These are phyloP conservation scores for Carettochelys insculpta DNA, from an alignment of 2,113 vertebrate genomes.

Conservation along the genomic window DNA sequence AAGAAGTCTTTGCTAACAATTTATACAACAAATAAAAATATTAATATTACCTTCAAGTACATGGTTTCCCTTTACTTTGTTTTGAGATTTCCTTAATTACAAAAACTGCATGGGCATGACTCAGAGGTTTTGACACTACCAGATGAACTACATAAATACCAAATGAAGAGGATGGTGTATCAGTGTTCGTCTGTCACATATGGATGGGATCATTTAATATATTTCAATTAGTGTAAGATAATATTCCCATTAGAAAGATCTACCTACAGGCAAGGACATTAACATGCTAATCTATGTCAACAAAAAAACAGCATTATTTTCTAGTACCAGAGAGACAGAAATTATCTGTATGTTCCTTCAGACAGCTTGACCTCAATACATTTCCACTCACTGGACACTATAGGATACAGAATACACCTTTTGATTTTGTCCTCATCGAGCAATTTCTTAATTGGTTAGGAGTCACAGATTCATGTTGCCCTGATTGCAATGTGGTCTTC, in stretches of 20 bases:
- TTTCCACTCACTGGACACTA: not conserved
- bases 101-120: not conserved
- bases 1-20: not conserved
- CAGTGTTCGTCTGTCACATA: not conserved
- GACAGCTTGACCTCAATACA: not conserved
- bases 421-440: accelerated
- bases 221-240: not conserved
- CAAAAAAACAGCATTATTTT: not conserved
- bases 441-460: not conserved
- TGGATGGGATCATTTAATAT: not conserved
- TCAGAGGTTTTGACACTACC: not conserved
- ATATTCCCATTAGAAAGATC: not conserved
- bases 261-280: not conserved
- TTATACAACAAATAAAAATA: not conserved
- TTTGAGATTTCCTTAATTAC: not conserved
- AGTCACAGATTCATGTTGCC: not conserved
- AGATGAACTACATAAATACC: not conserved
- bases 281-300: not conserved
- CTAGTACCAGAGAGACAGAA: not conserved
- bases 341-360: not conserved
- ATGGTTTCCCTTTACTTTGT: not conserved
- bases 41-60: not conserved
- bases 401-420: not conserved
- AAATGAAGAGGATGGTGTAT: not conserved
- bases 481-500: not conserved